A percentile compares a stretch with the other conserved stretches of the same genome.
Evolutionary conservation across 2,797 vertebrate species (phyloP).

Genomic region (Gephyroberyx darwinii): DNA sequence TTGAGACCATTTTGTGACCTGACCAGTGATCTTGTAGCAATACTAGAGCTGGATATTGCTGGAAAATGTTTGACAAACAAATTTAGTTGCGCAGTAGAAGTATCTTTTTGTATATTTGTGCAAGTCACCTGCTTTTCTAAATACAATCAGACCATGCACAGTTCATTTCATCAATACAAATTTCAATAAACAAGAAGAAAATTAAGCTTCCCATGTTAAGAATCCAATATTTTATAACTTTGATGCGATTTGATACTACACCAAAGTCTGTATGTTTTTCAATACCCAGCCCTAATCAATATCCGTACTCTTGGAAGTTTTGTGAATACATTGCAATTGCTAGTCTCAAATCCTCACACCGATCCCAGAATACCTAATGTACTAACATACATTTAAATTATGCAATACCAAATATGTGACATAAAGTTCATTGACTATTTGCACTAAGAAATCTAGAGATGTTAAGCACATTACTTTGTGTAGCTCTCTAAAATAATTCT

Average conservation of each 20-base stretch:
- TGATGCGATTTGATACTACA: constrained; percentile 16
- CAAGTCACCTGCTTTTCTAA: not conserved
- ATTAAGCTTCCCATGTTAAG: not conserved
- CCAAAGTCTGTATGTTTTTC: constrained; percentile 7
- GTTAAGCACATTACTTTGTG: constrained; percentile 17
- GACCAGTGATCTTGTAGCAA: not conserved
- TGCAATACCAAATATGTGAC: constrained; percentile 34
- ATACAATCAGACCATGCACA: constrained; percentile 4
- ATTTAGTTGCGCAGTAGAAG: constrained; percentile 21
- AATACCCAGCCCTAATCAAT: constrained; percentile 59
- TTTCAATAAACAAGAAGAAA: constrained; percentile 18
- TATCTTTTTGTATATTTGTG: constrained; percentile 8
- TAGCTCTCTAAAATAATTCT: constrained; percentile 39
- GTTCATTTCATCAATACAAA: constrained; percentile 11
- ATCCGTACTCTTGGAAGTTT: constrained; percentile 40
- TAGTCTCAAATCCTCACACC: constrained; percentile 59
- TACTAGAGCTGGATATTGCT: not conserved
- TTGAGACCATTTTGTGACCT: not conserved
- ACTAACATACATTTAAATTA: constrained; percentile 26
- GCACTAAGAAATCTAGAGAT: constrained; percentile 34
- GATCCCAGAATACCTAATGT: constrained; percentile 43
- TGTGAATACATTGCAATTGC: constrained; percentile 56
- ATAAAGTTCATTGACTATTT: constrained; percentile 22
- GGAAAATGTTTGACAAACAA: not conserved
- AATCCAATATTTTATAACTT: constrained; percentile 4